Percentiles rank a stretch among this genome's conserved stretches.
These are phyloP conservation scores for Thyatira batis DNA, from an alignment of 2,888 invertebrate species.

Conservation along the genomic window DNA sequence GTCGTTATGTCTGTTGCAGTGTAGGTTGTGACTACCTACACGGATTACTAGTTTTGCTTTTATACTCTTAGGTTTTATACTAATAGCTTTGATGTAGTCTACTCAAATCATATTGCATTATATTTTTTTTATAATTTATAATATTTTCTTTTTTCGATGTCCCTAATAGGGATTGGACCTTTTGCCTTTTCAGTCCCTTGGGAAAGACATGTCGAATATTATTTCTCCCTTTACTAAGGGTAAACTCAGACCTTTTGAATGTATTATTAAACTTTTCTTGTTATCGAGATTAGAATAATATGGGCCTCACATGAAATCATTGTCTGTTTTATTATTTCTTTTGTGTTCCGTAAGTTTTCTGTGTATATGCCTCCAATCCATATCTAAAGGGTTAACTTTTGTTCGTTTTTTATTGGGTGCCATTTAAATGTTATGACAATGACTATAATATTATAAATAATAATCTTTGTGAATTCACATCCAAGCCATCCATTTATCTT, in stretches of 20 bases:
- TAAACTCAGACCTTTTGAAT: constrained; percentile 61
- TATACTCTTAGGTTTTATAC: not conserved
- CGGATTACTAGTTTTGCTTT: not conserved
- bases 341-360: constrained; percentile 17
- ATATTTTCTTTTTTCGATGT: constrained; percentile 59
- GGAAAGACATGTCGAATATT: constrained; percentile 62
- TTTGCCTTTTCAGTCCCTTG: constrained; percentile 66
- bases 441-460: not conserved
- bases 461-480: no score
- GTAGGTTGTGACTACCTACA: no score
- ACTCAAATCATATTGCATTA: constrained; percentile 7
- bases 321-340: constrained; percentile 35
- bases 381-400: constrained; percentile 4
- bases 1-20: no score
- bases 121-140: constrained; percentile 52
- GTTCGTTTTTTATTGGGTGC: constrained; percentile 13
- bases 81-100: not conserved
- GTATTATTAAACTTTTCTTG: constrained; percentile 71
- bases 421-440: not conserved
- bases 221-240: constrained; percentile 58
- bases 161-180: constrained; percentile 65
- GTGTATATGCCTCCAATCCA: constrained; percentile 3
- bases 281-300: constrained; percentile 64
- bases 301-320: constrained; percentile 44
- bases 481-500: no score